Conservation (phyloP, 2,113 vertebrate species). For the Muntiacus reevesi region DNA sequence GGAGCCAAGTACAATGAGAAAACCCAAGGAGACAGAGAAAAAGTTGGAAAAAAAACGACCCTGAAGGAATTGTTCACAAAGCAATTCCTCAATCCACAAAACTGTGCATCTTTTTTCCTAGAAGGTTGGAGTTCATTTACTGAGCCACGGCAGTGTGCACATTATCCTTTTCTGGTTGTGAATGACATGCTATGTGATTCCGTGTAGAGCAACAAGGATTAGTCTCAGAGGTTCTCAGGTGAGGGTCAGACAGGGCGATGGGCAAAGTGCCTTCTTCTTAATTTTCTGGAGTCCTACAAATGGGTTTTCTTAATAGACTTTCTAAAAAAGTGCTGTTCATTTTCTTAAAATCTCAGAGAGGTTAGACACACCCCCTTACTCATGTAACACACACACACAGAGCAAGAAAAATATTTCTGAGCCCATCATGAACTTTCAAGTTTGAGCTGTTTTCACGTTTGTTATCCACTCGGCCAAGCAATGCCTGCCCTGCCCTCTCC, state of each 20-base stretch:
- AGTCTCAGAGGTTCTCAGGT: neutral
- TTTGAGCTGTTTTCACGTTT: neutral
- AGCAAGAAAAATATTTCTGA: neutral
- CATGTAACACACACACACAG: neutral
- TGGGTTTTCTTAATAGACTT: neutral
- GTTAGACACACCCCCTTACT: neutral
- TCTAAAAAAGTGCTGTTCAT: neutral
- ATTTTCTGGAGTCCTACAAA: neutral
- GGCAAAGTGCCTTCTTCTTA: neutral
- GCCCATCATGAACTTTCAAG: rapidly evolving
- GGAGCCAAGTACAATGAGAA: neutral
- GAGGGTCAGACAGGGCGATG: neutral
- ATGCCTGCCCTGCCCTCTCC: neutral
- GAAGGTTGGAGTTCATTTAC: neutral
- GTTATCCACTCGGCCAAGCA: neutral
- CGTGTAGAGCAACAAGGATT: neutral
- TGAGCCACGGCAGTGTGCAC: neutral
- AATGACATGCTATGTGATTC: neutral
- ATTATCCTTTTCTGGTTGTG: neutral
- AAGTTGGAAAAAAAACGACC: neutral
- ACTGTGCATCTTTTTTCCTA: neutral
- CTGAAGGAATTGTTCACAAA: neutral
- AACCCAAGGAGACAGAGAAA: neutral
- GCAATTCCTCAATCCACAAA: neutral
- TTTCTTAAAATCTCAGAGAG: neutral